Conservation (phyloP, 1,140 invertebrate species). For the Drosophila leontia region DNA sequence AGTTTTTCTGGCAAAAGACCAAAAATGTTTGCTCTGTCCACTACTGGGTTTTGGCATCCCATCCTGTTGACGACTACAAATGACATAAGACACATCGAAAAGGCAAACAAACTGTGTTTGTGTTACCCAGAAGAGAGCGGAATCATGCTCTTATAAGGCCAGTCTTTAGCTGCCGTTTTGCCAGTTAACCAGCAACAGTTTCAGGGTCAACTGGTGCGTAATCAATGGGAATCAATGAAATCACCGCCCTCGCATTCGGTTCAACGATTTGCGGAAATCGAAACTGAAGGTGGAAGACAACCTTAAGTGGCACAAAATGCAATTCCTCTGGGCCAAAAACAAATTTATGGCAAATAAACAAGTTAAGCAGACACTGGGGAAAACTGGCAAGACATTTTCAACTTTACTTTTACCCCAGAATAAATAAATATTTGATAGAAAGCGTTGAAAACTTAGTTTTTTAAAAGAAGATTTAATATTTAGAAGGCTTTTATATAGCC, state of each 20-base stretch:
- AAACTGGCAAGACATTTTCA: background rate
- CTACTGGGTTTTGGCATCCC: background rate
- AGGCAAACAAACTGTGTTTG: conserved; percentile 37
- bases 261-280: conserved; percentile 57
- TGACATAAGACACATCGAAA: conserved; percentile 66
- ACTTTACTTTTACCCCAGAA: no score
- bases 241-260: conserved; percentile 37
- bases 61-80: conserved; percentile 34
- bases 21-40: conserved; percentile 4
- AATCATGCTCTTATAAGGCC: conserved; percentile 76
- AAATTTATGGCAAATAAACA: conserved; percentile 61
- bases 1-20: conserved; percentile 37
- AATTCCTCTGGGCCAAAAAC: conserved; percentile 44
- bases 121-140: conserved; percentile 35
- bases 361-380: conserved; percentile 30
- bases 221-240: conserved; percentile 38
- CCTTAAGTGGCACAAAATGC: conserved; percentile 35
- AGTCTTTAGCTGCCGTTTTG: conserved; percentile 34
- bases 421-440: background rate
- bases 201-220: conserved; percentile 72
- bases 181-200: conserved; percentile 34
- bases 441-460: no score
- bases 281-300: conserved; percentile 35
- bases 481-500: background rate
- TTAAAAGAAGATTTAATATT: background rate